Evolutionary conservation across 2,113 vertebrate genomes (phyloP).

Genomic region (Columba livia): DNA sequence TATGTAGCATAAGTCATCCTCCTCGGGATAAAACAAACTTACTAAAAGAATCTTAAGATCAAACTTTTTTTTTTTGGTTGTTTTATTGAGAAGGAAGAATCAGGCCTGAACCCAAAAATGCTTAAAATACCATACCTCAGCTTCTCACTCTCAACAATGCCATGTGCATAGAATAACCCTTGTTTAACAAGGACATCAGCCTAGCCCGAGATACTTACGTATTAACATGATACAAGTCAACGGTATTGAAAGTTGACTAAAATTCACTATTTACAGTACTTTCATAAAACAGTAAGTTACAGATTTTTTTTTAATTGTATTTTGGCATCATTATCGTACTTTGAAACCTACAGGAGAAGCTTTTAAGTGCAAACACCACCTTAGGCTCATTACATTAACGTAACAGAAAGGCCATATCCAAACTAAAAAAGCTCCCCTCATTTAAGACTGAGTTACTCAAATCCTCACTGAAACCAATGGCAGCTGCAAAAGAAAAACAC

Average conservation of each 20-base stretch:
- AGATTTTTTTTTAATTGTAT: background rate
- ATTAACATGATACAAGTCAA: background rate
- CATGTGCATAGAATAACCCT: background rate
- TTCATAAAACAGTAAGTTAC: background rate
- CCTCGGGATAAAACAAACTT: background rate
- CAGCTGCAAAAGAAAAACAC: constrained; percentile 46
- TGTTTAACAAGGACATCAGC: background rate
- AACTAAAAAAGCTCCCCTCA: background rate
- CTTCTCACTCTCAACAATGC: background rate
- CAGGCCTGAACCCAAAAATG: background rate
- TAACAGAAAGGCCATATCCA: background rate
- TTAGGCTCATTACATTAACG: background rate
- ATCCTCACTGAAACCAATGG: constrained; percentile 41
- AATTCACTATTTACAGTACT: background rate
- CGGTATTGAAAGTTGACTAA: background rate
- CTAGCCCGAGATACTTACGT: background rate
- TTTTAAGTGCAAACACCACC: background rate
- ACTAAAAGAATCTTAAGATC: background rate
- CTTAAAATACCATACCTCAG: background rate
- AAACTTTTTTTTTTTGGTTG: background rate
- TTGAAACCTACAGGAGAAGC: background rate
- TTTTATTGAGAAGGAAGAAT: constrained; percentile 3
- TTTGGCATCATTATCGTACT: background rate
- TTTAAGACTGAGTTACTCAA: background rate
- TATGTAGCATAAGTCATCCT: background rate